Base-by-base conservation (phyloP, 2,888 invertebrate species). In the Synergus laeviventris region DNA sequence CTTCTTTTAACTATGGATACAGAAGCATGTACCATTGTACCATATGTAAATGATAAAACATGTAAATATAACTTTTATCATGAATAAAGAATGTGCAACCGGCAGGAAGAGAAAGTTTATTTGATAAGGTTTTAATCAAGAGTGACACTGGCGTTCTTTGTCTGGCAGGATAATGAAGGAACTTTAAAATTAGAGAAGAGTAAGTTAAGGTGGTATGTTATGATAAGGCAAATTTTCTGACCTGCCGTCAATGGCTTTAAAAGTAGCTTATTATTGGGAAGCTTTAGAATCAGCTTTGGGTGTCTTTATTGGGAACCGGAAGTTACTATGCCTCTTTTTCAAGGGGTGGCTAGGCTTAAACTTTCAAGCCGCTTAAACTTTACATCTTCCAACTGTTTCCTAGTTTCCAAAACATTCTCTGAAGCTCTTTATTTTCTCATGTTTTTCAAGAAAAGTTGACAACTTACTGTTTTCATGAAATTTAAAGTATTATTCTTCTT, bases 301-400 rank as follows among this genome's bases (percentile, higher is more conserved):
- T 54, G 11, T 18, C 54, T 54, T 54, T 54, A 54, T 54, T 54
- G 18, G 54, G 11, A 11, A 54, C 18, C 18, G 54, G 18, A 18
- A n/a, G 54, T 54, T 54, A 54, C 9, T 54, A n/a, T 39, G 38
- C 2, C 39, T 5, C 38, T 36, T 38, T 11, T 62, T 38, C 38
- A n/a, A 38, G 38, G 5, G 16, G 62, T 16, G 18, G 12, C n/a
- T 18, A 38, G 18, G 5, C 18, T 38, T 39, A 21, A 62, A 62
- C 5, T 62, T 38, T 39, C 18, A 62, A 62, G 62, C 39, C 31
- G 62, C 39, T 62, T 62, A 18, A 16, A 38, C 3, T 62, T 62
- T 11, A 38, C 38, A n/a, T 1, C n/a, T 62, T 2, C 2, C 2
- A 62, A 38, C 39, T 18, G 62, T 62, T 38, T 18, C 18, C n/a